These are phyloP conservation scores for Thymelicus sylvestris DNA, from an alignment of 2,888 invertebrate genomes.

Conservation along the genomic window DNA sequence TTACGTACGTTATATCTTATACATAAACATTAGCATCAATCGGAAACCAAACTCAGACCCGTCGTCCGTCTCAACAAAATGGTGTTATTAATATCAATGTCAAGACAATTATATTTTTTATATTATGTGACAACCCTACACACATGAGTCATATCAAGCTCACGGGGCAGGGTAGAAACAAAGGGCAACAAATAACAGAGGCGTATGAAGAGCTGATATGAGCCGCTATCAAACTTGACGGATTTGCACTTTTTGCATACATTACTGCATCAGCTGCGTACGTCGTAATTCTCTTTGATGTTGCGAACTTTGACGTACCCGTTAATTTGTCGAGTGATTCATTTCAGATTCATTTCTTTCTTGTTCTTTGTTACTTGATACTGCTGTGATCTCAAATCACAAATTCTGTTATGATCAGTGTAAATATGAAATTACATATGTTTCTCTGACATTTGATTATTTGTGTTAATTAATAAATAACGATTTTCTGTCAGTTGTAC, in stretches of 20 bases:
- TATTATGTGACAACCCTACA: slow-evolving; percentile 12
- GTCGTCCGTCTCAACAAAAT: no score
- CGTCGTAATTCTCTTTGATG: slow-evolving; percentile 23
- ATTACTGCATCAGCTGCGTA: slow-evolving; percentile 6
- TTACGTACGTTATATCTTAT: no score
- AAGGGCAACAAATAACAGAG: slow-evolving; percentile 47
- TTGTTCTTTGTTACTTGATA: not conserved
- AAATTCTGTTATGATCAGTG: no score
- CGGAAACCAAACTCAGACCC: no score
- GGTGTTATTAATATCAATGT: no score
- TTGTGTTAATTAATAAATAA: no score
- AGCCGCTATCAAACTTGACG: slow-evolving; percentile 23
- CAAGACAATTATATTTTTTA: not conserved
- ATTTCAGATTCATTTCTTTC: slow-evolving; percentile 7
- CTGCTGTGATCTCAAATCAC: not conserved
- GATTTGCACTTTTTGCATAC: slow-evolving; percentile 25
- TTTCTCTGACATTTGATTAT: no score
- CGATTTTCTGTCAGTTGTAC: no score
- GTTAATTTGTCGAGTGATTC: slow-evolving; percentile 14
- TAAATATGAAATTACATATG: no score
- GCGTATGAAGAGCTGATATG: slow-evolving; percentile 17
- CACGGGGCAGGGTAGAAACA: slow-evolving; percentile 46
- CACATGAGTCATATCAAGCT: slow-evolving; percentile 32
- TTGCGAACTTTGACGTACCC: slow-evolving; percentile 2
- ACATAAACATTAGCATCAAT: no score